Base-by-base conservation (phyloP, 2,888 invertebrate species). In the Antheraea yamamai region DNA sequence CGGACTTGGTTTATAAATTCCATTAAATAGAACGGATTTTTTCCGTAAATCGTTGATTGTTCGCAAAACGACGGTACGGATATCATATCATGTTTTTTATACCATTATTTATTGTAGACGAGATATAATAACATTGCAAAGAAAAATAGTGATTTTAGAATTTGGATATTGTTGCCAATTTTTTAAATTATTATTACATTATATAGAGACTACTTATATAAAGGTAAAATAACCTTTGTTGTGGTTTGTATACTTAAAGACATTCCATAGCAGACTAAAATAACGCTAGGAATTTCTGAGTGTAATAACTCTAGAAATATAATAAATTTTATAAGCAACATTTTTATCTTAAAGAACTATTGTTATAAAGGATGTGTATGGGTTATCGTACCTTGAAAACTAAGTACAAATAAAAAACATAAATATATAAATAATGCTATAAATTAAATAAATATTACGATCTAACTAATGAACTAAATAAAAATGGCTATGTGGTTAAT, bases 11-110 rank as follows among this genome's bases (percentile, higher is more conserved):
- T 70, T 39, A 70, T 23, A 70, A 70, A 70, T 70, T 39, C 70
- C 23, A 70, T 70, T 70, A 70, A 70, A 39, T n/a, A 14, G 70
- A 39, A 70, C 70, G 70, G 70, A 70, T 70, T 47, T 47, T 47
- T 70, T 39, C 20, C 70, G n/a, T 70, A 39, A 70, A 70, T 70
- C n/a, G 39, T 70, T n/a, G 6, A 39, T 70, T 39, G 35, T 39
- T 39, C 35, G 16, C 30, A 70, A 70, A 2, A 2, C 30, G n/a
- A 70, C 10, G 30, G 68, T 20, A 35, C 68, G 20, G 20, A 55
- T 12, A 66, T 30, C 18, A 10, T 70, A 3, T 70, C 10, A 39
- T 30, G 10, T n/a, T 6, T 66, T 16, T 30, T 30, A 6, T 14
- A 66, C n/a, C 12, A 61, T 23, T 12, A 23, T 61, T 23, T 61